A percentile compares a stretch with the other conserved stretches of the same genome.
Evolutionary conservation across 2,797 vertebrate species (phyloP).

Genomic region (Urosaurus nigricauda): DNA sequence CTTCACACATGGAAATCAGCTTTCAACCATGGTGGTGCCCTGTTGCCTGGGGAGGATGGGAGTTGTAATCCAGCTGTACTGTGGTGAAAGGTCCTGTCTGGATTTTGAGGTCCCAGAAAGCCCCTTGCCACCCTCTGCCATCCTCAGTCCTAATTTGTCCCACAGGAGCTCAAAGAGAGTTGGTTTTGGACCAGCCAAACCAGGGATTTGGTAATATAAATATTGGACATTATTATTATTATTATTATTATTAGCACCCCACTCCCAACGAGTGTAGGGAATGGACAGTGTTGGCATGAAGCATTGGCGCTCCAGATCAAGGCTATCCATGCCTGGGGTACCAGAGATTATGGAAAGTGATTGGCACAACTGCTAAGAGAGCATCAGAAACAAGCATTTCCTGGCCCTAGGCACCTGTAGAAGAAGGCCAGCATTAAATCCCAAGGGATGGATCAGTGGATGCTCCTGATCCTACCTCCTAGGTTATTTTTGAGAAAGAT

Average conservation of each 20-base stretch:
- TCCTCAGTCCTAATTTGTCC: not conserved
- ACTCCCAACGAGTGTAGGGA: too few species aligned
- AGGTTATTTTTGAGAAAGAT: not conserved
- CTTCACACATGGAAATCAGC: too few species aligned
- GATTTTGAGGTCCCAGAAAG: not conserved
- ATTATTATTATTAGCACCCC: too few species aligned
- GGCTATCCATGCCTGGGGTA: not conserved
- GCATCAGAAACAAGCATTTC: too few species aligned
- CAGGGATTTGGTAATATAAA: not conserved
- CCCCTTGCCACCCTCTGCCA: not conserved
- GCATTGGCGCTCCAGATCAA: not conserved
- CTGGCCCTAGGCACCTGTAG: not conserved
- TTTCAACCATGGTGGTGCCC: not conserved
- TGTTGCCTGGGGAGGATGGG: not conserved
- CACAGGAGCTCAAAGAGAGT: not conserved
- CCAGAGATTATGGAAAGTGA: not conserved
- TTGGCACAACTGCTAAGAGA: too few species aligned
- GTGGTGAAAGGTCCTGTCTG: not conserved
- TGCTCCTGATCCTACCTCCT: not conserved
- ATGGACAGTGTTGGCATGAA: accelerated
- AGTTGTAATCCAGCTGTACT: too few species aligned
- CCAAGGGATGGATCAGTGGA: not conserved
- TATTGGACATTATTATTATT: too few species aligned
- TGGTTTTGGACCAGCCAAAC: not conserved
- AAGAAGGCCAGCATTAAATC: not conserved